phyloP scores from a whole-genome alignment of 2,797 vertebrate species.

The Molossus alvarezi region DNA sequence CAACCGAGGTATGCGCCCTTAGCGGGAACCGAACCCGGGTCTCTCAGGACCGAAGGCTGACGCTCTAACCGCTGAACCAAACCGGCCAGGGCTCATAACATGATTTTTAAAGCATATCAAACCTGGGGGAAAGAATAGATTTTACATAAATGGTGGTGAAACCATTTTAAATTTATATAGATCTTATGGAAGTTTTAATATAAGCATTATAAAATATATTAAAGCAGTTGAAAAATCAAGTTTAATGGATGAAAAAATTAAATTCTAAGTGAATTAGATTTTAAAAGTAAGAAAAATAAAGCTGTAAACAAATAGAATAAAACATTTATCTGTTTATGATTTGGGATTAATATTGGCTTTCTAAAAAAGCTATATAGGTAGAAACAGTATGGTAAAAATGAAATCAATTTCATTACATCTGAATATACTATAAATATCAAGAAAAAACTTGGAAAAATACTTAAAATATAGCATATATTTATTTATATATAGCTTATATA shows the following conservation, averaged over 20 bases:
- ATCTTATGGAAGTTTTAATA: not conserved
- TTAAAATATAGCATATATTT: not conserved
- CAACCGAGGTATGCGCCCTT: too few species aligned
- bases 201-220: not conserved
- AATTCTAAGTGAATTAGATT: slow-evolving; percentile 31
- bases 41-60: too few species aligned
- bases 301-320: not conserved
- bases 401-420: slow-evolving; percentile 6
- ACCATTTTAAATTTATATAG: not conserved
- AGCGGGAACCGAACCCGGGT: too few species aligned
- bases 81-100: too few species aligned
- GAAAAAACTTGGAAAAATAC: slow-evolving; percentile 2
- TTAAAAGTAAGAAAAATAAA: slow-evolving; percentile 50
- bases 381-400: not conserved
- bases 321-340: not conserved
- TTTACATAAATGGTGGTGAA: slow-evolving; percentile 17
- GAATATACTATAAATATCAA: not conserved
- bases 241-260: slow-evolving; percentile 1
- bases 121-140: not conserved
- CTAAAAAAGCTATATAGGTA: slow-evolving; percentile 4
- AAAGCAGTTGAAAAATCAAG: slow-evolving; percentile 13
- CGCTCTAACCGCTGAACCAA: too few species aligned
- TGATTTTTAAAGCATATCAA: not conserved
- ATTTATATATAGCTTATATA: not conserved
- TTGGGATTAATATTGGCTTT: not conserved